Conservation (phyloP, 1,140 invertebrate species). For the Drosophila sucinea region DNA sequence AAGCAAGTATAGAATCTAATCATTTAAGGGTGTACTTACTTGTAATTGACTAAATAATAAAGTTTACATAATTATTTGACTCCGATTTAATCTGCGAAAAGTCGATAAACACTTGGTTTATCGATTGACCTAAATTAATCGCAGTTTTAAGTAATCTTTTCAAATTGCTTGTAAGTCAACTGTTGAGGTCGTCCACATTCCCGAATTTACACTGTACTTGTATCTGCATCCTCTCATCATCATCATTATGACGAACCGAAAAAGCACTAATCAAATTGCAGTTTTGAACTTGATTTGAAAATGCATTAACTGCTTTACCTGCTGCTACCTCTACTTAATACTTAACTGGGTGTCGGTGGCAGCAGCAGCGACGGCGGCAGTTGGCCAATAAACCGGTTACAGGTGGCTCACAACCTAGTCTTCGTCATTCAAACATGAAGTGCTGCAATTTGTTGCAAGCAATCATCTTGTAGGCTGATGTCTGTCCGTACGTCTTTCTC, state of each 20-base stretch:
- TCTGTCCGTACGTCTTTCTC: background rate
- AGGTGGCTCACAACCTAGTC: slow-evolving; percentile 15
- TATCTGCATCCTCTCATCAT: background rate
- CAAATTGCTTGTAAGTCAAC: too few relatives aligned
- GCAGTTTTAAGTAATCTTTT: too few relatives aligned
- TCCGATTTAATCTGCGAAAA: too few relatives aligned
- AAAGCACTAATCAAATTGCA: slow-evolving; percentile 45
- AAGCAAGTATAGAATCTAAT: too few relatives aligned
- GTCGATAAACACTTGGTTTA: too few relatives aligned
- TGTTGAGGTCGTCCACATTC: background rate
- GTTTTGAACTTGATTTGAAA: slow-evolving; percentile 63
- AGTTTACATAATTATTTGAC: too few relatives aligned
- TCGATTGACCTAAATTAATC: too few relatives aligned
- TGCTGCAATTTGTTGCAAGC: slow-evolving; percentile 25
- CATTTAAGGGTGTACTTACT: too few relatives aligned
- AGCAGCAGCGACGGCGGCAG: slow-evolving; percentile 1
- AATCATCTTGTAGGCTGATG: slow-evolving; percentile 11
- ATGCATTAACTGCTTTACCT: slow-evolving; percentile 18
- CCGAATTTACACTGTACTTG: background rate
- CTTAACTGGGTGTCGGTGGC: slow-evolving; percentile 11
- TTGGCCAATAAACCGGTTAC: slow-evolving; percentile 24
- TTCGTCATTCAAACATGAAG: slow-evolving; percentile 16
- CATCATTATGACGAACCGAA: slow-evolving; percentile 12
- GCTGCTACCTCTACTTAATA: slow-evolving; percentile 8
- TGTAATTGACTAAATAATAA: too few relatives aligned